phyloP scores from a whole-genome alignment of 2,888 invertebrate genomes.

The Scaptodrosophila latifasciaeformis region DNA sequence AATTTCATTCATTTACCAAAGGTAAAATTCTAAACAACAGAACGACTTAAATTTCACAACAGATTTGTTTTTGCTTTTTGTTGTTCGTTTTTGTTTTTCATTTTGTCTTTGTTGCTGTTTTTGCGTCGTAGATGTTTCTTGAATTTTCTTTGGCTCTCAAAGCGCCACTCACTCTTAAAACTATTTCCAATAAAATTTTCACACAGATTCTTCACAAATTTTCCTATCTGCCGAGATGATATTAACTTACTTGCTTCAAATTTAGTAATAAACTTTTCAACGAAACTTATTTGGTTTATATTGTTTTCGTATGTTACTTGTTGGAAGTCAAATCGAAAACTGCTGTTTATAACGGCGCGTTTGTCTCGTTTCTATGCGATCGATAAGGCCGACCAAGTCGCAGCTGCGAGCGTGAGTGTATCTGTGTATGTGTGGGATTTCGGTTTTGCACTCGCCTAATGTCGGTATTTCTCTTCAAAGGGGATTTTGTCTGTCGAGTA shows the following conservation, averaged over 20 bases:
- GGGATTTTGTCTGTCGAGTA: constrained; percentile 51
- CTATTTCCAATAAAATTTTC: constrained; percentile 1
- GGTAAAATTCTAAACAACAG: constrained; percentile 12
- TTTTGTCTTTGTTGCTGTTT: too few species aligned
- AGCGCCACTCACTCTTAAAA: not conserved
- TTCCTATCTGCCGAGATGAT: constrained; percentile 28
- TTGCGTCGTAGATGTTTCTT: constrained; percentile 53
- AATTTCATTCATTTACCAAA: constrained; percentile 30
- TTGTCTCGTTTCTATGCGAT: constrained; percentile 62
- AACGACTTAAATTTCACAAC: not conserved
- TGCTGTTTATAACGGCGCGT: constrained; percentile 68
- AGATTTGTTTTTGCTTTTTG: constrained; percentile 9
- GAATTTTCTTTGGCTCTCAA: constrained; percentile 31
- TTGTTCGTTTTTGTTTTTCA: too few species aligned
- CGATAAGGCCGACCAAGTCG: constrained; percentile 38
- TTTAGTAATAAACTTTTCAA: too few species aligned
- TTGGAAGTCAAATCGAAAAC: constrained; percentile 57
- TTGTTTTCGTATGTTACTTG: constrained; percentile 46
- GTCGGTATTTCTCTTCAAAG: constrained; percentile 24
- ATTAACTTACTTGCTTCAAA: constrained; percentile 38
- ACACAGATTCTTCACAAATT: constrained; percentile 1
- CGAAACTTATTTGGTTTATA: constrained; percentile 6
- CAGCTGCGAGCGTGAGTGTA: constrained; percentile 6
- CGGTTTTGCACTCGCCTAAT: constrained; percentile 56
- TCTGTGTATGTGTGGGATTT: constrained; percentile 31